Conservation (phyloP, 2,888 invertebrate species). For the Thera obeliscata region DNA sequence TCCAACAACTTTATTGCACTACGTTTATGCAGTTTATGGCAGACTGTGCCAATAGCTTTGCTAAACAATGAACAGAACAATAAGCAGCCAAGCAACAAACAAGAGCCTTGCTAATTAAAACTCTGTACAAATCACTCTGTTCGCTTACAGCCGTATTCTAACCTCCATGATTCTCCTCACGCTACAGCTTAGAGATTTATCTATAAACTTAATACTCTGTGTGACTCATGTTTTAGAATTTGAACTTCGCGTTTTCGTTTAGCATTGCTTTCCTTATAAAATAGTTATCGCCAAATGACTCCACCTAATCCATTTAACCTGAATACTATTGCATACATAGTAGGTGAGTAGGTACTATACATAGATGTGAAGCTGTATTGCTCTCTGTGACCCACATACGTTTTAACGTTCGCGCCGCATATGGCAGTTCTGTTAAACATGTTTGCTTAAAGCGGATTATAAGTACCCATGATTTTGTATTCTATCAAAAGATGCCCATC, state of each 20-base stretch:
- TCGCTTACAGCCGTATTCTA: conserved; percentile 1
- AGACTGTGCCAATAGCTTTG: conserved; percentile 16
- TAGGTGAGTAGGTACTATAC: not conserved
- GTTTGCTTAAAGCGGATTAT: conserved; percentile 35
- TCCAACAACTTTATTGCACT: conserved; percentile 11
- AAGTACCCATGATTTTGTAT: conserved; percentile 1
- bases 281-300: conserved; percentile 29
- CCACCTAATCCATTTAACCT: conserved; percentile 25
- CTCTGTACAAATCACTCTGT: conserved; percentile 1
- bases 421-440: conserved; percentile 41
- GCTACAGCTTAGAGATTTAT: no score
- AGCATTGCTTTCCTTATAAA: conserved; percentile 8
- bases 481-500: conserved; percentile 16
- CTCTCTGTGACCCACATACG: conserved; percentile 53
- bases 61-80: conserved; percentile 11
- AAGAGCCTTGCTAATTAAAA: not conserved
- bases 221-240: no score
- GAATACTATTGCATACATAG: conserved; percentile 28
- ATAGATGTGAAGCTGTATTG: conserved; percentile 42
- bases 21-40: conserved; percentile 25
- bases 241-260: no score
- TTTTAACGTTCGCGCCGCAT: conserved; percentile 46
- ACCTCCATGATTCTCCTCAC: no score
- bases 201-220: no score
- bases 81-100: conserved; percentile 3